Evolutionary conservation across 2,113 vertebrate species (phyloP).

Genomic region (Centropus unirufus): DNA sequence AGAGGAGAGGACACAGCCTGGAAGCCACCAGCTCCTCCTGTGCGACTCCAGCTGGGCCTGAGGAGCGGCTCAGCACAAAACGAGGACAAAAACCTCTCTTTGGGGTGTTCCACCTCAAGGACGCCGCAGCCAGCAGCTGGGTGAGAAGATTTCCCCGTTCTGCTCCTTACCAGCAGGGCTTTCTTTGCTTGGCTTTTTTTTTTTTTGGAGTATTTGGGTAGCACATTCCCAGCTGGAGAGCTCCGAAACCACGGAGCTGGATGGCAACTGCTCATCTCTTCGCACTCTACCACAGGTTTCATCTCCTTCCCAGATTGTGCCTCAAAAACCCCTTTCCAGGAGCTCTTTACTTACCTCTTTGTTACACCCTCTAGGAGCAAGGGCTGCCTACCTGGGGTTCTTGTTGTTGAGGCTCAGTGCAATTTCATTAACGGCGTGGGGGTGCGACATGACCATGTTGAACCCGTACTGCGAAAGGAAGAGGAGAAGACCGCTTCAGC

Average conservation of each 20-base stretch:
- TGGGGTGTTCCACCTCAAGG: background rate
- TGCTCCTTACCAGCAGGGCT: background rate
- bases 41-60: accelerated
- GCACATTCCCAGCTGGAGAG: background rate
- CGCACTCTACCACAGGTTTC: background rate
- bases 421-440: slow-evolving; percentile 96
- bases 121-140: background rate
- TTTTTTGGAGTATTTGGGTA: background rate
- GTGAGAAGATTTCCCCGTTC: background rate
- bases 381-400: slow-evolving; percentile 88
- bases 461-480: slow-evolving; percentile 88
- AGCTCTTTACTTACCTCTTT: background rate
- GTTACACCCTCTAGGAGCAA: background rate
- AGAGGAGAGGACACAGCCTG: background rate
- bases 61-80: accelerated
- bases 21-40: background rate
- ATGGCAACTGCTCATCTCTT: accelerated
- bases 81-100: background rate
- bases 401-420: slow-evolving; percentile 97
- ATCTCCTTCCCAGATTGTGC: background rate
- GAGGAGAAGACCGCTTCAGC: background rate
- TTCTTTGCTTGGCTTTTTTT: too few relatives aligned
- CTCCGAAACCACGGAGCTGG: accelerated
- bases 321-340: background rate
- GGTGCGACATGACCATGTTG: slow-evolving; percentile 99